Evolutionary conservation across 2,113 vertebrate species (phyloP).

Genomic region (Ciconia maguari): DNA sequence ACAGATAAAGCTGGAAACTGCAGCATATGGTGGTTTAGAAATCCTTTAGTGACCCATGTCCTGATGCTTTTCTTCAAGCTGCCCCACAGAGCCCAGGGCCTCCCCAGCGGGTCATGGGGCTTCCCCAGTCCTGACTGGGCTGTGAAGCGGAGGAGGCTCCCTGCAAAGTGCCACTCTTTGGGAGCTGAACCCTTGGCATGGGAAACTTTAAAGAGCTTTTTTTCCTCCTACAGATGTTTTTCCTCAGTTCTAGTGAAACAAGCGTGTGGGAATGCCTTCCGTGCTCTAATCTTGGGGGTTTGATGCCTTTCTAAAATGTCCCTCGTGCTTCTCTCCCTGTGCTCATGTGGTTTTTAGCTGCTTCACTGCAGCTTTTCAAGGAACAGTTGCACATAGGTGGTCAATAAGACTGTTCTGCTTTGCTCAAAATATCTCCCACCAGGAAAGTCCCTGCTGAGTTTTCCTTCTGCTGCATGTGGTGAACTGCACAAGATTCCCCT

Average conservation of each 20-base stretch:
- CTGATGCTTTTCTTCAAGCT: neutral
- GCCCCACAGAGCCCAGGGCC: neutral
- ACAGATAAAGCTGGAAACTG: neutral
- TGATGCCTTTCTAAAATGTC: neutral
- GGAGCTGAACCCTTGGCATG: neutral
- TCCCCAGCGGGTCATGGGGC: neutral
- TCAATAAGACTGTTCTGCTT: neutral
- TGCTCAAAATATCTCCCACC: neutral
- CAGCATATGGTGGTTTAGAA: neutral
- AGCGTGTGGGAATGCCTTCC: neutral
- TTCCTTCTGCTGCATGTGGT: neutral
- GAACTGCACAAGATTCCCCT: neutral
- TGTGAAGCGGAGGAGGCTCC: neutral
- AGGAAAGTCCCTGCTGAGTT: constrained; percentile 7
- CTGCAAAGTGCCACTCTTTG: neutral
- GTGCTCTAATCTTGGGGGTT: no score
- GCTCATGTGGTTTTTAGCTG: neutral
- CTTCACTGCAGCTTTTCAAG: neutral
- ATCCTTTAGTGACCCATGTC: neutral
- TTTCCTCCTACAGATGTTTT: neutral
- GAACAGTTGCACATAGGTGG: neutral
- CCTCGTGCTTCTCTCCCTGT: neutral
- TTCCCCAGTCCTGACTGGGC: neutral
- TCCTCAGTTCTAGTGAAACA: neutral
- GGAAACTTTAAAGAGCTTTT: neutral